These are phyloP conservation scores for Leptopilina syphax DNA, from an alignment of 2,888 invertebrate species.

Conservation along the genomic window DNA sequence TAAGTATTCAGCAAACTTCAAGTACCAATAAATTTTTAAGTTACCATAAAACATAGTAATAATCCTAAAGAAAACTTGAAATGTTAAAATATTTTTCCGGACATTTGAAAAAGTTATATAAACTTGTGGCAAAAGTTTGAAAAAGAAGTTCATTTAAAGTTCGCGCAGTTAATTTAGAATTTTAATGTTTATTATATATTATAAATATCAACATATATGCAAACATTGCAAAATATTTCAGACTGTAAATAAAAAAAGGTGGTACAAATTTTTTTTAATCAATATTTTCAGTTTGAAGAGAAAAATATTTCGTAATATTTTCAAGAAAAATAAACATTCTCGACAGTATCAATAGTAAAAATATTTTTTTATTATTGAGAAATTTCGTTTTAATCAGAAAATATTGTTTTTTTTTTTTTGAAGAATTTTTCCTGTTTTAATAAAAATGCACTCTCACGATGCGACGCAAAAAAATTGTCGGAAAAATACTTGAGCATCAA, in stretches of 20 bases:
- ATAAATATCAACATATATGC: background rate
- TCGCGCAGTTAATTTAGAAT: background rate
- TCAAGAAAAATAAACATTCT: too few species aligned
- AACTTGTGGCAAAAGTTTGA: background rate
- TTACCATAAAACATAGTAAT: background rate
- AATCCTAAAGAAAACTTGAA: background rate
- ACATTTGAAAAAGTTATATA: background rate
- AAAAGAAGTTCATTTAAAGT: background rate
- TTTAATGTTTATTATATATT: background rate
- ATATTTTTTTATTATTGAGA: too few species aligned
- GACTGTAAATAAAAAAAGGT: too few species aligned
- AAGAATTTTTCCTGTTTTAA: too few species aligned
- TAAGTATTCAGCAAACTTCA: conserved; percentile 12
- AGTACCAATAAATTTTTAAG: conserved; percentile 14
- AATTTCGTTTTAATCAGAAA: too few species aligned
- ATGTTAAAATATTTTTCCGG: background rate
- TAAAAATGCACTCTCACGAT: too few species aligned
- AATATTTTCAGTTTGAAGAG: too few species aligned
- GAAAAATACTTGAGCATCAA: background rate
- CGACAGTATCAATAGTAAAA: too few species aligned
- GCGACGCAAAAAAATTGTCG: background rate
- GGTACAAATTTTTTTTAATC: too few species aligned
- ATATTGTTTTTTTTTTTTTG: too few species aligned
- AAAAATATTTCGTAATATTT: too few species aligned
- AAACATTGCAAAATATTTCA: background rate